Evolutionary conservation across 2,113 vertebrate species (phyloP), one percentile per base, ranked within the genome.

Genomic region (Craseonycteris thonglongyai): DNA sequence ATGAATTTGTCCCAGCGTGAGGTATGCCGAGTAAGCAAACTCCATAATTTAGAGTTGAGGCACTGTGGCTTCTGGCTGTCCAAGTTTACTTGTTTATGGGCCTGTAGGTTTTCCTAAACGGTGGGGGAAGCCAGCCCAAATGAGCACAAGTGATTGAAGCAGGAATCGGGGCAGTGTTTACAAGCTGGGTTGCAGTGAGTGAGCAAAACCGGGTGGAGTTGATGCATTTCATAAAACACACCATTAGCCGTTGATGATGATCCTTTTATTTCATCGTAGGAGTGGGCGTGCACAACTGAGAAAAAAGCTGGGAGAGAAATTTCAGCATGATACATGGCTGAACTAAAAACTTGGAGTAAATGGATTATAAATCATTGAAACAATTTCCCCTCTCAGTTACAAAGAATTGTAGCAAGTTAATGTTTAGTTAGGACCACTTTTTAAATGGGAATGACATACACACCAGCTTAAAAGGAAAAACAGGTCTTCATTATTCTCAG

Each of bases 11-110:
- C 15, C 82, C 79, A 66, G 24, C 16, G 12, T 83, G 95, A 92
- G 38, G 35, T 79, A 88, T 85, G 76, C 83, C 89, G 96, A 96
- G 45, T 91, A 95, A 96, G 87, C 86, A 95, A 75, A 94, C 86
- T 56, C 85, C 8, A 40, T 93, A 80, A 80, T 93, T 94, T 93
- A 89, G 61, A 54, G 80, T 47, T 35, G 49, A 47, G 69, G 28
- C 18, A 22, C 7, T 85, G 75, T 71, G 93, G 94, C 96, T 93
- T 94, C 93, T 66, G 87, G 93, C 87, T 92, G 26, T 96, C 75
- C 83, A 93, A 90, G 79, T 90, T 96, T 91, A 90, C 91, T 96
- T 96, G 79, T 95, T 93, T 92, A 91, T 82, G 79, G 93, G 59
- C 71, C 82, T 90, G 75, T 47, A 59, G 89, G 75, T 90, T 92